Evolutionary conservation across 2,113 vertebrate genomes (phyloP), one percentile per base, ranked within the genome.

Genomic region (Atrichornis clamosus): DNA sequence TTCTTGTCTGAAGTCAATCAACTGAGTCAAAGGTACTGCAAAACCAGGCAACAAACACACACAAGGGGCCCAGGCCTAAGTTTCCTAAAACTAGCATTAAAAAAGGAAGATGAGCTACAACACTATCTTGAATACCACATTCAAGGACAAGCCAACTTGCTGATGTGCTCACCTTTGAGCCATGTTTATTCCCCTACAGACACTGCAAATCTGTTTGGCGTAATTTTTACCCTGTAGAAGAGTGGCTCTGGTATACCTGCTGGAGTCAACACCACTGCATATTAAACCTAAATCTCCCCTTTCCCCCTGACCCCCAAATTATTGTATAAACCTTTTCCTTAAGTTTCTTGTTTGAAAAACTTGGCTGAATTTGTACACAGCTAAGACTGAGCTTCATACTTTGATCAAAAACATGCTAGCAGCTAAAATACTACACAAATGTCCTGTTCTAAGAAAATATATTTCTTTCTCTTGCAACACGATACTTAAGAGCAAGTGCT

Each of bases 1-100:
- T 8, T 12, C 27, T 74, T 79, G 74, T 47, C 49, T 68, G 24
- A 91, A 84, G 35, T 41, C 5, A 0, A 81, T 33, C n/a, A 49
- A 17, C 37, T 65, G 50, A 65, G 28, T 50, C 56, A 67, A 73
- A 79, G 60, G 20, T 56, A 65, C 27, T 11, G 37, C 9, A 47
- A 50, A 91, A 53, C 37, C 15, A 3, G 24, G 30, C 24, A 62
- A 58, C 50, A 84, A 76, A 59, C 10, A 20, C 39, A 35, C 55
- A 41, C 1, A 1, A 4, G 0, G 1, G 35, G 35, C 72, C 28
- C 26, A 11, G 62, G 56, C 33, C 49, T 49, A 30, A 42, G 11
- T 26, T 91, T 77, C 77, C 49, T 79, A 68, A 65, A 90, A 52
- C 64, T 3, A 53, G 46, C 44, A 49, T 32, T 84, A 10, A 12